phyloP scores from a whole-genome alignment of 2,888 invertebrate species.

The Lamellibrachia columna region DNA sequence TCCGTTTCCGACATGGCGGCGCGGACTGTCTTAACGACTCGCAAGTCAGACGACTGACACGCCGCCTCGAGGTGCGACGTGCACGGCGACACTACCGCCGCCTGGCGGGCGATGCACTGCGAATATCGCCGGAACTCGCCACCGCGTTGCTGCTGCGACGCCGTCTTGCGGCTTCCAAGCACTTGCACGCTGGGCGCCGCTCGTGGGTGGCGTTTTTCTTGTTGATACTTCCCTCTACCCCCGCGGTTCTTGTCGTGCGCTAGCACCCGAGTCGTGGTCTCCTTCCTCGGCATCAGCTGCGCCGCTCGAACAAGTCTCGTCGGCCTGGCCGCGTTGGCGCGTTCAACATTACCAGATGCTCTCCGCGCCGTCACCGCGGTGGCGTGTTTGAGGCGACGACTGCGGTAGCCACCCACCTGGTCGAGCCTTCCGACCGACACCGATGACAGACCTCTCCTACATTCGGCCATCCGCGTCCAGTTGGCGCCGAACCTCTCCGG shows the following conservation, averaged over 20 bases:
- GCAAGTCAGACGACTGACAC: neutral
- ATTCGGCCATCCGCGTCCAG: neutral
- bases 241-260: no score
- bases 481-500: neutral
- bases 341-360: neutral
- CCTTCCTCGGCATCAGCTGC: neutral
- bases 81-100: neutral
- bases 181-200: no score
- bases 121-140: neutral
- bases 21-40: slow-evolving; percentile 29
- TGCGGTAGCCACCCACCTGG: neutral
- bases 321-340: neutral
- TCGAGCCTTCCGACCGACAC: neutral
- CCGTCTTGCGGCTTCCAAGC: neutral
- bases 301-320: neutral
- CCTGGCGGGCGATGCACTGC: neutral
- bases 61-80: neutral
- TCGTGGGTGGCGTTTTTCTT: no score
- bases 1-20: slow-evolving; percentile 30
- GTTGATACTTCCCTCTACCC: no score
- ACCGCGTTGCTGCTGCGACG: neutral
- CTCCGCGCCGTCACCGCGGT: neutral
- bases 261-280: no score
- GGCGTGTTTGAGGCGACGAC: neutral
- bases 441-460: neutral